Conservation (phyloP, 2,113 vertebrate genomes). For the Oryzias celebensis region DNA sequence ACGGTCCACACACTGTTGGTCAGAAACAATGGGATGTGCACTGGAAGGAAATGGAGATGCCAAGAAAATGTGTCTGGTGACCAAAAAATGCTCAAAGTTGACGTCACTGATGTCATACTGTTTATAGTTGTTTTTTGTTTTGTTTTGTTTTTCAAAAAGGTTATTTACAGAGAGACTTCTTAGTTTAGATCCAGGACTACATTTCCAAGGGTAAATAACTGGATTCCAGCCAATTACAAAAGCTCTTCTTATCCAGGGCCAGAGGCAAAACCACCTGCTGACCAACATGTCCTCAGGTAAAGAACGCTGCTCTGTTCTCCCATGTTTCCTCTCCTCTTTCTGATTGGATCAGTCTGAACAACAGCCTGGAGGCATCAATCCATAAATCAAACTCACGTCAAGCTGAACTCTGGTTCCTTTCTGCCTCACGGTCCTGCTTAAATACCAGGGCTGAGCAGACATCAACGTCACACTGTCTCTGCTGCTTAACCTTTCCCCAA, state of each 20-base stretch:
- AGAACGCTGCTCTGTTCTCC: neutral
- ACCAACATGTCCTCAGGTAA: constrained; percentile 3
- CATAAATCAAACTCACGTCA: neutral
- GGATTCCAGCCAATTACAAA: neutral
- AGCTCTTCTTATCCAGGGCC: neutral
- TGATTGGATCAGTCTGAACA: constrained; percentile 1
- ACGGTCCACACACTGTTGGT: constrained; percentile 29
- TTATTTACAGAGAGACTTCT: neutral
- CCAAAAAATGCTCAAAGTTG: too few relatives aligned
- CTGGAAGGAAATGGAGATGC: constrained; percentile 5
- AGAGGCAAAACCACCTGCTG: neutral
- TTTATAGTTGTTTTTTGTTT: neutral
- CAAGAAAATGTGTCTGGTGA: neutral
- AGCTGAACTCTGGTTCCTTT: neutral
- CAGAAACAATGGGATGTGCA: neutral
- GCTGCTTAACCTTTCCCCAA: too few relatives aligned
- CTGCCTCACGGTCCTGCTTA: neutral
- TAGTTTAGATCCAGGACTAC: neutral
- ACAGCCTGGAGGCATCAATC: constrained; percentile 1
- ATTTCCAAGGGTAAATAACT: neutral
- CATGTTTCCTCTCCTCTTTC: neutral
- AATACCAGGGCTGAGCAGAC: too few relatives aligned
- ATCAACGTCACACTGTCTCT: too few relatives aligned
- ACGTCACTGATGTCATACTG: too few relatives aligned
- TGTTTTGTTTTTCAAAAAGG: neutral